These are phyloP conservation scores for Epicampocera succincta DNA, from an alignment of 2,888 invertebrate species.

Conservation along the genomic window DNA sequence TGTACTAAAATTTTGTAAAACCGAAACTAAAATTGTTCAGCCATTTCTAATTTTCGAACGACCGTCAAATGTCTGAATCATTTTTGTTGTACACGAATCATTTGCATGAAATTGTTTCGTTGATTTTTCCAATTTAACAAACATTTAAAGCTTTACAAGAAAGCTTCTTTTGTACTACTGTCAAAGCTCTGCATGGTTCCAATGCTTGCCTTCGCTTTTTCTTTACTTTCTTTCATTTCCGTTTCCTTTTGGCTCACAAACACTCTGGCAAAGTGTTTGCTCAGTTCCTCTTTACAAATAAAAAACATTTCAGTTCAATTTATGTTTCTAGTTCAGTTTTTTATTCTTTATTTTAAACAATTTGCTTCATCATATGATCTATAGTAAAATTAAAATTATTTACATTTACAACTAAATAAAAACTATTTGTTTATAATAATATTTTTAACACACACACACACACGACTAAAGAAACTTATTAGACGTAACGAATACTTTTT, in stretches of 20 bases:
- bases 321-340: conserved; percentile 25
- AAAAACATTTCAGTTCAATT: not conserved
- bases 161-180: not conserved
- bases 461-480: conserved; percentile 2
- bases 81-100: too few relatives aligned
- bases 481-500: conserved; percentile 15
- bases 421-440: conserved; percentile 25
- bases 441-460: conserved; percentile 25
- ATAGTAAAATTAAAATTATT: conserved; percentile 38
- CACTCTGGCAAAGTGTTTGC: not conserved
- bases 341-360: conserved; percentile 7
- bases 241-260: conserved; percentile 16
- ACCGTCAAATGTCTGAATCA: too few relatives aligned
- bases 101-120: too few relatives aligned
- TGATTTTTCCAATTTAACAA: too few relatives aligned
- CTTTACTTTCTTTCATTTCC: conserved; percentile 8
- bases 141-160: not conserved
- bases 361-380: not conserved
- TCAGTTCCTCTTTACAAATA: not conserved
- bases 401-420: conserved; percentile 34
- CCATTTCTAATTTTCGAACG: too few relatives aligned
- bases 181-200: not conserved
- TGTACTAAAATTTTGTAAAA: too few relatives aligned
- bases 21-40: too few relatives aligned
- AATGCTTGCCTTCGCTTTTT: not conserved